Evolutionary conservation across 2,888 invertebrate species (phyloP).

Genomic region (Stenotaenia linearis): DNA sequence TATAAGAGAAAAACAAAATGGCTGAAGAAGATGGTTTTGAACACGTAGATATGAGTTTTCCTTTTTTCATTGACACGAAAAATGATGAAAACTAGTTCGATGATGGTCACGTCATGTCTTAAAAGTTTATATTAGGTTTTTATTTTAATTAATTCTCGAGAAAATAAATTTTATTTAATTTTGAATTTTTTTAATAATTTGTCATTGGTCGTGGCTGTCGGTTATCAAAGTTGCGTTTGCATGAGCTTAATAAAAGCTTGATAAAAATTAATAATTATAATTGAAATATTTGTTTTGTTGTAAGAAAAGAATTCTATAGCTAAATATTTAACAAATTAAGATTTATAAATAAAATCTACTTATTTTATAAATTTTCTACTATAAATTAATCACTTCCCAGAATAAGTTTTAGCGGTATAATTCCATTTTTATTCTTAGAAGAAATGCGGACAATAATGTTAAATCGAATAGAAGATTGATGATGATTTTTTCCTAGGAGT

Average conservation of each 20-base stretch:
- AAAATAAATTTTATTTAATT: not conserved
- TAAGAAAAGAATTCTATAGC: too few relatives aligned
- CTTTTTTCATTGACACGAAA: not conserved
- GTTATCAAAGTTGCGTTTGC: not conserved
- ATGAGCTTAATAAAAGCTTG: not conserved
- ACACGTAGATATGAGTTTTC: not conserved
- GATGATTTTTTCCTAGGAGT: not conserved
- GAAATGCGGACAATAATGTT: not conserved
- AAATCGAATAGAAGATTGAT: not conserved
- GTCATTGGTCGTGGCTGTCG: constrained; percentile 17
- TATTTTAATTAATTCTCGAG: not conserved
- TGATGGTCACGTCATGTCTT: not conserved
- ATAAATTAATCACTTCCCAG: too few relatives aligned
- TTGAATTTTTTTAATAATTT: not conserved
- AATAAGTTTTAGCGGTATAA: too few relatives aligned
- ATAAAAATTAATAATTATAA: too few relatives aligned
- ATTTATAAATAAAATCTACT: too few relatives aligned
- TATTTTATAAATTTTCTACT: too few relatives aligned
- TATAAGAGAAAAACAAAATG: not conserved
- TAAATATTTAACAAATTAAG: too few relatives aligned
- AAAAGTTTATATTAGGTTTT: not conserved
- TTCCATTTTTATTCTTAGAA: not conserved
- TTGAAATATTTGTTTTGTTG: too few relatives aligned
- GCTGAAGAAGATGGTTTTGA: not conserved
- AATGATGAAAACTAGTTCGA: not conserved